Percentiles rank a stretch among this genome's conserved stretches.
phyloP scores from a whole-genome alignment of 2,113 vertebrate genomes.

The Cervus canadensis region DNA sequence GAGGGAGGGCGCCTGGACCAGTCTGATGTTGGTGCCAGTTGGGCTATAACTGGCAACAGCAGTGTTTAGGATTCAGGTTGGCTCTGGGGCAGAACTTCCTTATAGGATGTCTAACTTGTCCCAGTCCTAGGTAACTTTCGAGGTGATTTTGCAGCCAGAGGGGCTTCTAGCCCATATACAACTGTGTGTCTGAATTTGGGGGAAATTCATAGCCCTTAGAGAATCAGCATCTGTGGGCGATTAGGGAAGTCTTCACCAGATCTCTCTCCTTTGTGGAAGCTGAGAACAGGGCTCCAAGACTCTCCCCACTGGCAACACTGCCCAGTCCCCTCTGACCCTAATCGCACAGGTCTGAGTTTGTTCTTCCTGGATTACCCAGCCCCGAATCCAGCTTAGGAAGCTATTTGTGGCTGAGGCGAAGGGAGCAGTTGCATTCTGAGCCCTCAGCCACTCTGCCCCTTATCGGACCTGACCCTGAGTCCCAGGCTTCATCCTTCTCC shows the following conservation, averaged over 20 bases:
- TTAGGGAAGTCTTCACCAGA: neutral
- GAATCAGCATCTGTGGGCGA: neutral
- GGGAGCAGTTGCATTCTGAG: constrained; percentile 13
- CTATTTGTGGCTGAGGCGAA: constrained; percentile 55
- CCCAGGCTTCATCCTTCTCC: neutral
- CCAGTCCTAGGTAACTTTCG: neutral
- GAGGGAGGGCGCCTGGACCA: neutral
- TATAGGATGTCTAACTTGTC: neutral
- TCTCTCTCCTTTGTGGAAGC: neutral
- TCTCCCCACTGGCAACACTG: neutral
- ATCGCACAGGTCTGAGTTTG: constrained; percentile 48
- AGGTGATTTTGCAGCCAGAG: neutral
- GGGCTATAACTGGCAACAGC: neutral
- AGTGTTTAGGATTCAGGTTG: neutral
- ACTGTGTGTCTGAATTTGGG: neutral
- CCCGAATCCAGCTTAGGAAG: constrained; percentile 61
- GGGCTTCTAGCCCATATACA: neutral
- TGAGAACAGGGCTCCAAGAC: neutral
- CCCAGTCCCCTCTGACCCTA: constrained; percentile 48
- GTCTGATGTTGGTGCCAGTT: neutral
- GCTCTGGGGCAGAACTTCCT: neutral
- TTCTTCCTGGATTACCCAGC: constrained; percentile 51
- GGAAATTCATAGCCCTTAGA: neutral
- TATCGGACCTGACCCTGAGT: constrained; percentile 10
- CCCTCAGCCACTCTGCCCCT: neutral